phyloP scores from a whole-genome alignment of 2,113 vertebrate species.

The Chelonoidis abingdonii region DNA sequence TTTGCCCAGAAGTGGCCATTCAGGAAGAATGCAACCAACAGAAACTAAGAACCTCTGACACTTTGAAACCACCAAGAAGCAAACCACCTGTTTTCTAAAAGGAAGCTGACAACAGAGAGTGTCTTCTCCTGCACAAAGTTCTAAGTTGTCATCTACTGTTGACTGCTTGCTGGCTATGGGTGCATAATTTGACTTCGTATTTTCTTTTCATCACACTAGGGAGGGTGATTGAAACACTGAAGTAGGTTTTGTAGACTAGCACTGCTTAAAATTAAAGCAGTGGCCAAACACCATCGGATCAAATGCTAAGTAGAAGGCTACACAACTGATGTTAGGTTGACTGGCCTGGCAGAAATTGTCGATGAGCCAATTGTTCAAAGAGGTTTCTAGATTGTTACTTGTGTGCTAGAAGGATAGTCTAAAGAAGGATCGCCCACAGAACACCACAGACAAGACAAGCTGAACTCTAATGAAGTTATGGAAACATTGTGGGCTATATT shows the following conservation, averaged over 20 bases:
- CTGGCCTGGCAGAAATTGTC: background rate
- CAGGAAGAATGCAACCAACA: background rate
- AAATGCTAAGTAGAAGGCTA: background rate
- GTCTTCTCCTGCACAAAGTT: background rate
- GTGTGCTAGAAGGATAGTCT: background rate
- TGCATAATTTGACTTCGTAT: background rate
- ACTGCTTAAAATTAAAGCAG: background rate
- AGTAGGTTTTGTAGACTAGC: background rate
- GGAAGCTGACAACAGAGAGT: background rate
- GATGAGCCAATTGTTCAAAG: background rate
- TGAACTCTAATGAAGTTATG: background rate
- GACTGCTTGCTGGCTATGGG: background rate
- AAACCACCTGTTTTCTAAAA: background rate
- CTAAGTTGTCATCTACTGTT: background rate
- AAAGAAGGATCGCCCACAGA: background rate
- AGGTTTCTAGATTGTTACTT: background rate
- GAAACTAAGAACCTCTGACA: background rate
- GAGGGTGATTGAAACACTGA: background rate
- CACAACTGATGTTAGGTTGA: background rate
- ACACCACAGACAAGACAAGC: background rate
- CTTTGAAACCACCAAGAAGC: background rate
- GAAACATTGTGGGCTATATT: fast-evolving
- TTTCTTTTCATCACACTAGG: background rate
- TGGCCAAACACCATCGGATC: background rate
- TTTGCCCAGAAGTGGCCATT: background rate